Percentiles rank a stretch among this genome's conserved stretches.
phyloP scores from a whole-genome alignment of 2,797 vertebrate genomes.

The Iguana delicatissima region DNA sequence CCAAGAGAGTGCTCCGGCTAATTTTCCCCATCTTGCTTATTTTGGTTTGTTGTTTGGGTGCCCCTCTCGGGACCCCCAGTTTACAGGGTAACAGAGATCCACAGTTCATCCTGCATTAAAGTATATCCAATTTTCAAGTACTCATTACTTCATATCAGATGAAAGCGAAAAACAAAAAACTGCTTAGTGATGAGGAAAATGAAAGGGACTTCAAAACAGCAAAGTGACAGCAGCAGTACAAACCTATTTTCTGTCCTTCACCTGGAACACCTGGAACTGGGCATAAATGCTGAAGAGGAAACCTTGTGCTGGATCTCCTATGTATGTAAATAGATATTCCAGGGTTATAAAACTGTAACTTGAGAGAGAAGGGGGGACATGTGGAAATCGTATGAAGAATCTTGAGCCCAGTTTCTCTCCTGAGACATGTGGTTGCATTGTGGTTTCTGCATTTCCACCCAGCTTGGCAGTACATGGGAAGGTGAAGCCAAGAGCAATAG shows the following conservation, averaged over 20 bases:
- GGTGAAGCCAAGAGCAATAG: conserved; percentile 15
- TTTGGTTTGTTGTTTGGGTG: no score
- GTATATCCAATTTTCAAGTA: neutral
- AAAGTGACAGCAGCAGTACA: neutral
- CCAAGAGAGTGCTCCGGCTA: no score
- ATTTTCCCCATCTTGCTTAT: no score
- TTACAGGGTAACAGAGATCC: no score
- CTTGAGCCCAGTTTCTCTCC: rapidly evolving
- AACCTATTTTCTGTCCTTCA: neutral
- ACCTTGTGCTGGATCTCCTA: neutral
- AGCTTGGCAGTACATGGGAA: neutral
- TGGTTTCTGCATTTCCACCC: conserved; percentile 16
- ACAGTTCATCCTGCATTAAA: neutral
- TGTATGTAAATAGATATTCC: neutral
- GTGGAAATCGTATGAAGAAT: neutral
- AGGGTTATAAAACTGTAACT: neutral
- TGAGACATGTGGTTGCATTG: conserved; percentile 25
- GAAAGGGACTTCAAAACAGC: neutral
- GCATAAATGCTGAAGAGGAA: neutral
- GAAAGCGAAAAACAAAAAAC: neutral
- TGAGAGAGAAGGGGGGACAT: neutral
- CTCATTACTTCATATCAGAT: neutral
- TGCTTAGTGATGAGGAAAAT: neutral
- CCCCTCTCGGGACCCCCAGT: no score
- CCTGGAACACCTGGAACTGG: neutral